Evolutionary conservation across 2,888 invertebrate species (phyloP).

Genomic region (Platycnemis pennipes): DNA sequence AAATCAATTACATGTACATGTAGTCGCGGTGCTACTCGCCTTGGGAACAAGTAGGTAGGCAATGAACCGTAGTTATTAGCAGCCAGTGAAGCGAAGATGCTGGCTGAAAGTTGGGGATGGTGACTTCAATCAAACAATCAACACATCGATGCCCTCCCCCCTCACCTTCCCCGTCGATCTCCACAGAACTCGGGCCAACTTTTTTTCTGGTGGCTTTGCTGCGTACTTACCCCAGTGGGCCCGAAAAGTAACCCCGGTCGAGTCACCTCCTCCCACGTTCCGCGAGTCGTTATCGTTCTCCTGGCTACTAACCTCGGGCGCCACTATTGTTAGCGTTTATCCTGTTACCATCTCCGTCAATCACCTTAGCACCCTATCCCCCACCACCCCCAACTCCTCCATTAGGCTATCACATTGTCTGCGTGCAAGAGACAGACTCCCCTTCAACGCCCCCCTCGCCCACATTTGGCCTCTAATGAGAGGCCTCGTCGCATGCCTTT

Average conservation of each 20-base stretch:
- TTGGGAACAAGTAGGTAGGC: no score
- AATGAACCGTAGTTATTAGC: neutral
- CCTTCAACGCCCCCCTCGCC: neutral
- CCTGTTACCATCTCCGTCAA: conserved; percentile 35
- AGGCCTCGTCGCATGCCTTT: neutral
- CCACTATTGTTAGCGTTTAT: conserved; percentile 49
- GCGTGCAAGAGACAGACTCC: neutral
- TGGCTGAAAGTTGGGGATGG: no score
- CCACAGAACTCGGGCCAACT: neutral
- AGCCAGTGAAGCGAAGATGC: neutral
- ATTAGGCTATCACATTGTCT: conserved; percentile 56
- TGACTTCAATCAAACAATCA: neutral
- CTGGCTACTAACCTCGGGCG: conserved; percentile 42
- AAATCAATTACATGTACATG: no score
- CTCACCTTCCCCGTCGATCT: neutral
- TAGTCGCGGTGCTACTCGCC: no score
- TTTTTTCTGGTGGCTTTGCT: neutral
- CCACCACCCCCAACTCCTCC: neutral
- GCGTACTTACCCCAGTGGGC: neutral
- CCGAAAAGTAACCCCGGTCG: neutral
- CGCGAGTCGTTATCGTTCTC: conserved; percentile 8
- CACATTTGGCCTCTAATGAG: neutral
- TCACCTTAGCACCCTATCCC: conserved; percentile 19
- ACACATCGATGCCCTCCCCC: neutral
- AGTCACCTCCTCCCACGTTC: conserved; percentile 38